A percentile compares a stretch with the other conserved stretches of the same genome.
Evolutionary conservation across 2,888 invertebrate species (phyloP).

Genomic region (Nemoura dubitans): DNA sequence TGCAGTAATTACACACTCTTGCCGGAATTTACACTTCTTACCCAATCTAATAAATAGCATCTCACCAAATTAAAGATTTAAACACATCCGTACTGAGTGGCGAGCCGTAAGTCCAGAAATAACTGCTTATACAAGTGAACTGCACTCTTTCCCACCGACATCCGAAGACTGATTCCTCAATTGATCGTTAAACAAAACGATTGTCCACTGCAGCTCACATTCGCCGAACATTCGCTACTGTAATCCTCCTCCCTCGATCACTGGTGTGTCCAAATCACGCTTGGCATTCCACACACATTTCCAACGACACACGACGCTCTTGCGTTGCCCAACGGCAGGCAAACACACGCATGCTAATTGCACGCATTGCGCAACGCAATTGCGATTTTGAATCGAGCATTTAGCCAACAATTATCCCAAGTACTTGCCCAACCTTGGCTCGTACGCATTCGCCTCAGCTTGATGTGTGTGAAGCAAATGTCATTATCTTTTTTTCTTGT

Average conservation of each 20-base stretch:
- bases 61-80: neutral
- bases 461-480: no score
- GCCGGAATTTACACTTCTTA: neutral
- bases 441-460: no score
- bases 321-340: neutral
- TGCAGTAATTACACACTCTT: neutral
- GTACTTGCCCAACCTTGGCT: slow-evolving; percentile 9
- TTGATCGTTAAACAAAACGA: neutral
- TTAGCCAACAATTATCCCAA: neutral
- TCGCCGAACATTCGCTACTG: neutral
- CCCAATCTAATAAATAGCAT: neutral
- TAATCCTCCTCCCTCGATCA: neutral
- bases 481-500: no score
- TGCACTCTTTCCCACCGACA: neutral
- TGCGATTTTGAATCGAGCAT: neutral
- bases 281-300: neutral
- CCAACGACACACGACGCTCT: neutral
- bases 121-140: neutral
- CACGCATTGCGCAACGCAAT: neutral
- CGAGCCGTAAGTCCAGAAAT: neutral
- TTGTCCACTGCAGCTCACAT: no score
- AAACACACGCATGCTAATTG: neutral
- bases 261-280: neutral
- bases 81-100: no score
- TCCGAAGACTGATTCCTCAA: neutral